Percentiles rank a stretch among this genome's conserved stretches.
Conservation (phyloP, 2,113 vertebrate species). For the Phrynosoma platyrhinos region DNA sequence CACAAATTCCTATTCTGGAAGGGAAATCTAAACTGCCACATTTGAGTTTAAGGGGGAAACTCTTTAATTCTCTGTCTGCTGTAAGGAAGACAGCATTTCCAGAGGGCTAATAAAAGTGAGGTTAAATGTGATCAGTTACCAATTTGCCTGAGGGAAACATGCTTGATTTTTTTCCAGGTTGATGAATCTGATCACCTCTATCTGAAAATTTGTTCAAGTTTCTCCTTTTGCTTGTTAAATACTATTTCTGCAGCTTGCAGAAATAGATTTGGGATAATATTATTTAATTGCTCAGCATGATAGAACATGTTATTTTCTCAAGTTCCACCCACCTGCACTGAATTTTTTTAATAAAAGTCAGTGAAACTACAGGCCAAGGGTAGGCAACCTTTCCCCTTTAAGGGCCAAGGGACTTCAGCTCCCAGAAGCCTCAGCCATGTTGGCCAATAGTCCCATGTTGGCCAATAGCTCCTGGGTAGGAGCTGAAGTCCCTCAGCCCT, state of each 20-base stretch:
- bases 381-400: too few relatives aligned
- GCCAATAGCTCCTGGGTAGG: too few relatives aligned
- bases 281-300: constrained; percentile 12
- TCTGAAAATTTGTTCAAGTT: neutral
- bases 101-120: constrained; percentile 1
- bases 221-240: constrained; percentile 3
- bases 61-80: neutral
- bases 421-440: too few relatives aligned
- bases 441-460: too few relatives aligned
- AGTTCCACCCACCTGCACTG: neutral
- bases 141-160: constrained; percentile 4
- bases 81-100: neutral
- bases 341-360: neutral
- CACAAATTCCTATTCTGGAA: neutral
- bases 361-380: too few relatives aligned
- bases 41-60: neutral
- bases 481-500: too few relatives aligned
- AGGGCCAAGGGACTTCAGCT: too few relatives aligned
- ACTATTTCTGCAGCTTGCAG: neutral
- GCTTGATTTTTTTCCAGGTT: neutral
- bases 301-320: constrained; percentile 26
- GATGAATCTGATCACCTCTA: constrained; percentile 15
- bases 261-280: constrained; percentile 18
- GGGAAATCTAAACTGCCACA: neutral
- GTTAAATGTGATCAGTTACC: constrained; percentile 2